A percentile compares a stretch with the other conserved stretches of the same genome.
phyloP scores from a whole-genome alignment of 2,797 vertebrate species.

The Notoglanidium macrostoma region DNA sequence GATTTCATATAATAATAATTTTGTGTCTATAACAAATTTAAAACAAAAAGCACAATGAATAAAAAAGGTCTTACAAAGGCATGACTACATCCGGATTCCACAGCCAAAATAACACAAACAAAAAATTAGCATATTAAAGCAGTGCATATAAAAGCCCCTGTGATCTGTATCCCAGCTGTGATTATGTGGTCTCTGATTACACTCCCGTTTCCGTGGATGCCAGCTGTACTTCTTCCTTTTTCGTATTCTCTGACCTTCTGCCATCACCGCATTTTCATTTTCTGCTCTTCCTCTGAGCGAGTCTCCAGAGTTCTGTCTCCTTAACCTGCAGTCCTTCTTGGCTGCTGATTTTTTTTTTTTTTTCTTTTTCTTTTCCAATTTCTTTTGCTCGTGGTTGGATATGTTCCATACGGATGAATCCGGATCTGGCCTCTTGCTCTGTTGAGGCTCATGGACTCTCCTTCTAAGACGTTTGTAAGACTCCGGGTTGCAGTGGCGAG shows the following conservation, averaged over 20 bases:
- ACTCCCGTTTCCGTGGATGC: conserved; percentile 5
- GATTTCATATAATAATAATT: no score
- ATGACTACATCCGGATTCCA: not conserved
- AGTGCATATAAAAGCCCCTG: not conserved
- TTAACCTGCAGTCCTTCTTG: conserved; percentile 4
- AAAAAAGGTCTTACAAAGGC: not conserved
- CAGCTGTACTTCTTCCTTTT: conserved; percentile 27
- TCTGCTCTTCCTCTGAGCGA: conserved; percentile 41
- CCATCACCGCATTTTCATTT: conserved; percentile 37
- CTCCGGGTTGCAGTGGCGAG: not conserved
- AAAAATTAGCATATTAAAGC: not conserved
- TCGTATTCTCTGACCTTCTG: conserved; percentile 36
- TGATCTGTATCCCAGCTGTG: not conserved
- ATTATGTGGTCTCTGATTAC: not conserved
- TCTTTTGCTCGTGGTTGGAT: not conserved
- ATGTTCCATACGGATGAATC: not conserved
- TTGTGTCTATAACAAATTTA: not conserved
- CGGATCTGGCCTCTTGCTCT: not conserved
- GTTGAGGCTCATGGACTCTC: not conserved
- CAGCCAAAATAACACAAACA: not conserved
- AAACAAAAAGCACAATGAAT: not conserved
- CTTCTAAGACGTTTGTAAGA: not conserved
- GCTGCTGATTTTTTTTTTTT: conserved; percentile 5
- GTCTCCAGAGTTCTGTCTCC: conserved; percentile 31
- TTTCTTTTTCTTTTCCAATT: not conserved